Conservation (phyloP, 2,797 vertebrate genomes). For the Dicrostonyx torquatus region DNA sequence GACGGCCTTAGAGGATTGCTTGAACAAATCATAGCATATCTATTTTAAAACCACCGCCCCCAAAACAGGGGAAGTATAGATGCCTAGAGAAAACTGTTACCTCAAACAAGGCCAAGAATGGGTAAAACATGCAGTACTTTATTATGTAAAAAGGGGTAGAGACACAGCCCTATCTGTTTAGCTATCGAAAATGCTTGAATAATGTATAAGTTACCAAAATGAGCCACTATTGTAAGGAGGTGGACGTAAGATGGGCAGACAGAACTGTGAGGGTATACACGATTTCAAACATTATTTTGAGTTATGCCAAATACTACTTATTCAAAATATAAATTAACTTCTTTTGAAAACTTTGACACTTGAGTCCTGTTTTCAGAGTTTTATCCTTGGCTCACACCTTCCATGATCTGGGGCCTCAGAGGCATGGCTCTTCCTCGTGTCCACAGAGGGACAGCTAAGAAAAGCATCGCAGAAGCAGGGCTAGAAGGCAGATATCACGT, state of each 20-base stretch:
- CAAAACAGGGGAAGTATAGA: neutral
- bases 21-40: neutral
- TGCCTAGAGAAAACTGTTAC: neutral
- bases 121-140: fast-evolving
- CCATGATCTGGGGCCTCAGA: neutral
- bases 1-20: neutral
- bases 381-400: neutral
- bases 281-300: neutral
- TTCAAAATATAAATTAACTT: neutral
- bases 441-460: too few species aligned
- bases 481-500: neutral
- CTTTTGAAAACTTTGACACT: neutral
- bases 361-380: neutral
- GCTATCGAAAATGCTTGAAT: neutral
- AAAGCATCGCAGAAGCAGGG: neutral
- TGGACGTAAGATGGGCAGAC: too few species aligned
- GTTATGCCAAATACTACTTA: neutral
- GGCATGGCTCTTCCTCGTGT: neutral
- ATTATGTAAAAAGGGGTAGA: neutral
- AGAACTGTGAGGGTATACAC: neutral
- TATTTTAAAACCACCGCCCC: neutral
- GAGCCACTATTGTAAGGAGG: neutral
- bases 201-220: neutral
- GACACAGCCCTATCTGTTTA: neutral
- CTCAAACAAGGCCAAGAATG: neutral